Evolutionary conservation across 2,113 vertebrate genomes (phyloP).

Genomic region (Dicrurus megarhynchus): DNA sequence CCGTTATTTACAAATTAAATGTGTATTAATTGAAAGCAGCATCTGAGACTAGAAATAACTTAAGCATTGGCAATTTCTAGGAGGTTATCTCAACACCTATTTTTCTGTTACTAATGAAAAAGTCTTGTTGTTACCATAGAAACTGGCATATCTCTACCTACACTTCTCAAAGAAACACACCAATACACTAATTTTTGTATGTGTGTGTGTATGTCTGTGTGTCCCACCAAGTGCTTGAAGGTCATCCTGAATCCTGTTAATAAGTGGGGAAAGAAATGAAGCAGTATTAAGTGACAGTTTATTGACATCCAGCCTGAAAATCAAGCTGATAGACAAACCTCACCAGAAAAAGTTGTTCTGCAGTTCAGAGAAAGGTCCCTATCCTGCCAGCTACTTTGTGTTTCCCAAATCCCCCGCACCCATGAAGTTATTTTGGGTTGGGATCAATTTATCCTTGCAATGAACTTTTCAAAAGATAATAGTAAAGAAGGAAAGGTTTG

Average conservation of each 20-base stretch:
- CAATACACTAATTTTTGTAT: neutral
- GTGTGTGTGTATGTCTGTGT: neutral
- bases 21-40: conserved; percentile 11
- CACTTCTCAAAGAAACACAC: conserved; percentile 34
- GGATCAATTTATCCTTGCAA: neutral
- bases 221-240: neutral
- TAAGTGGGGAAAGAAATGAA: neutral
- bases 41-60: conserved; percentile 12
- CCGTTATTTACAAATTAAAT: neutral
- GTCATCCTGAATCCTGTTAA: neutral
- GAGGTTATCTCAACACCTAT: conserved; percentile 33
- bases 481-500: neutral
- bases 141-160: conserved; percentile 34
- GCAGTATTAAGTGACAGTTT: neutral
- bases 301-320: neutral
- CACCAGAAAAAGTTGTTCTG: neutral
- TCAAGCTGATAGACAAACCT: neutral
- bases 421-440: neutral
- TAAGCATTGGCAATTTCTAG: neutral
- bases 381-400: neutral
- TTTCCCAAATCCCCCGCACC: neutral
- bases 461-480: neutral
- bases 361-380: neutral
- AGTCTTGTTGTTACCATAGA: conserved; percentile 62
- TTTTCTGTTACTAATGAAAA: conserved; percentile 58